Evolutionary conservation across 1,140 invertebrate genomes (phyloP).

Genomic region (Drosophila pruinosa): DNA sequence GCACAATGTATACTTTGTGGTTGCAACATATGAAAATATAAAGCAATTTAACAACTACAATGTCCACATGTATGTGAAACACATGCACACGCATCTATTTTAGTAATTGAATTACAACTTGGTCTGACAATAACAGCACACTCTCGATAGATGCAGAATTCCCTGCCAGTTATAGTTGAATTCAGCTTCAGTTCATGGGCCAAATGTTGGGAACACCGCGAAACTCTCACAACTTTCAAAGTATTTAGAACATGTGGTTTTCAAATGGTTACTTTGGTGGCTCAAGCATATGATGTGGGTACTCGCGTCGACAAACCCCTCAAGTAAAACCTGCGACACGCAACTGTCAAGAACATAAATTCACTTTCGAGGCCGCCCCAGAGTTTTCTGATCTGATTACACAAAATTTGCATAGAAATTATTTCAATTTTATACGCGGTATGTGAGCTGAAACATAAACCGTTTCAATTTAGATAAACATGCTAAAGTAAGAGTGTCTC

Average conservation of each 20-base stretch:
- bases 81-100: no score
- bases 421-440: constrained; percentile 54
- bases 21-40: background rate
- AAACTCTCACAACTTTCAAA: constrained; percentile 3
- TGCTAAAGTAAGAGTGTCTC: constrained; percentile 2
- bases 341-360: constrained; percentile 67
- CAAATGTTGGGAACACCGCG: background rate
- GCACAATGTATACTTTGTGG: no score
- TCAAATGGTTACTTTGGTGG: background rate
- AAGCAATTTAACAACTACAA: constrained; percentile 10
- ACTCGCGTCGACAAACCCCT: background rate
- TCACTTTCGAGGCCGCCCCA: constrained; percentile 22
- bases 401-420: constrained; percentile 77
- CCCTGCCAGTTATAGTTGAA: background rate
- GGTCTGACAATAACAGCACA: background rate
- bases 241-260: constrained; percentile 20
- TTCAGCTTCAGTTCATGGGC: background rate
- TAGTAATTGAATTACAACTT: constrained; percentile 15
- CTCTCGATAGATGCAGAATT: background rate
- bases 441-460: constrained; percentile 46
- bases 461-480: constrained; percentile 71
- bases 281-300: background rate
- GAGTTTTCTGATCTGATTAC: constrained; percentile 70
- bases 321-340: constrained; percentile 10
- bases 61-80: no score